phyloP scores from a whole-genome alignment of 2,797 vertebrate genomes.

The Intellagama lesueurii region DNA sequence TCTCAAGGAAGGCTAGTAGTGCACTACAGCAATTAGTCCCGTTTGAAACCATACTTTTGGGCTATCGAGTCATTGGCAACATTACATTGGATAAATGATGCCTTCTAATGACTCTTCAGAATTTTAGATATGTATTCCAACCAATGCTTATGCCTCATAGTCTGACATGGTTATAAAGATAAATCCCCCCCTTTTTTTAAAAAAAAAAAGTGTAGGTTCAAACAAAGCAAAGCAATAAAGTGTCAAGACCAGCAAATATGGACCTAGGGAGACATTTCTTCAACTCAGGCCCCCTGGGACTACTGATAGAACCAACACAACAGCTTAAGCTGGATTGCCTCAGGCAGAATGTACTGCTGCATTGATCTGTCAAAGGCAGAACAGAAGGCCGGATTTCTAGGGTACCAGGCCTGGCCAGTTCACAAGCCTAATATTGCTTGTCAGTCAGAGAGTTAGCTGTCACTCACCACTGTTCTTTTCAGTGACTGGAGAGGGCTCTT shows the following conservation, averaged over 20 bases:
- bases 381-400: not conserved
- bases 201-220: too few species aligned
- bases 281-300: not conserved
- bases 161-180: not conserved
- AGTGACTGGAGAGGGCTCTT: not conserved
- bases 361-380: not conserved
- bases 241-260: not conserved
- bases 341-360: not conserved
- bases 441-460: not conserved
- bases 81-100: not conserved
- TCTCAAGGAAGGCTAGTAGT: not conserved
- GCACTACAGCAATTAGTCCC: not conserved
- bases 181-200: too few species aligned
- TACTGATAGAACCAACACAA: not conserved
- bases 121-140: not conserved
- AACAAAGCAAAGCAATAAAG: not conserved
- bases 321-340: not conserved
- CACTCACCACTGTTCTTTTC: not conserved
- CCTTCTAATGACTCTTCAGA: not conserved
- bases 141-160: too few species aligned
- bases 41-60: not conserved
- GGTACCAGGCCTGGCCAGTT: not conserved
- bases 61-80: not conserved
- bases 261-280: not conserved
- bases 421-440: not conserved